Conservation (phyloP, 30 jellyfish, hydroid and myxozoan genomes). For the Phacellophora camtschatica region DNA sequence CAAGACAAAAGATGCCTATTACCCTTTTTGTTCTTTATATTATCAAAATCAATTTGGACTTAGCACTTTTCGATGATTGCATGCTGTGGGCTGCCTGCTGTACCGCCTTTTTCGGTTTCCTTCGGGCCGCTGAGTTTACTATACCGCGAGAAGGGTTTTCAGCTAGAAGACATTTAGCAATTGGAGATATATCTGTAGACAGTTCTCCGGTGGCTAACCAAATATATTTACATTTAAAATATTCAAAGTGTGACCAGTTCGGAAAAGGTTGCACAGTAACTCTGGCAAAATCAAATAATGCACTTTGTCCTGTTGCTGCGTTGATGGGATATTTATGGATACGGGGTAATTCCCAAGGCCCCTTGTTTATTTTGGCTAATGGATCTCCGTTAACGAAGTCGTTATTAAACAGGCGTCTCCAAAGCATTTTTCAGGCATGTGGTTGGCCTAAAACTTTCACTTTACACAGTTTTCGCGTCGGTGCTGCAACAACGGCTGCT, state of each 20-base stretch:
- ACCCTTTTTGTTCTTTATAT: background rate
- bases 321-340: background rate
- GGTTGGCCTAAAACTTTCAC: background rate
- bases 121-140: background rate
- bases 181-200: background rate
- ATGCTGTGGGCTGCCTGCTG: background rate
- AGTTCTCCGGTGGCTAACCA: background rate
- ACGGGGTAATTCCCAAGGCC: background rate
- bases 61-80: background rate
- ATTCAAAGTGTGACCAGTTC: background rate
- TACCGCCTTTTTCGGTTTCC: slow-evolving; percentile 17
- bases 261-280: background rate
- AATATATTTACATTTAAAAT: background rate
- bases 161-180: background rate
- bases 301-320: background rate
- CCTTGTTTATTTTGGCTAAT: background rate
- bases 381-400: background rate
- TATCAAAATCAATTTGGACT: background rate
- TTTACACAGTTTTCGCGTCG: slow-evolving; percentile 1
- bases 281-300: background rate
- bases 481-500: slow-evolving; percentile 5
- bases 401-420: background rate
- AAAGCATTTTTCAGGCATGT: background rate
- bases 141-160: background rate
- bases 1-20: background rate